phyloP scores from a whole-genome alignment of 2,113 vertebrate species.

The Hypomesus transpacificus region DNA sequence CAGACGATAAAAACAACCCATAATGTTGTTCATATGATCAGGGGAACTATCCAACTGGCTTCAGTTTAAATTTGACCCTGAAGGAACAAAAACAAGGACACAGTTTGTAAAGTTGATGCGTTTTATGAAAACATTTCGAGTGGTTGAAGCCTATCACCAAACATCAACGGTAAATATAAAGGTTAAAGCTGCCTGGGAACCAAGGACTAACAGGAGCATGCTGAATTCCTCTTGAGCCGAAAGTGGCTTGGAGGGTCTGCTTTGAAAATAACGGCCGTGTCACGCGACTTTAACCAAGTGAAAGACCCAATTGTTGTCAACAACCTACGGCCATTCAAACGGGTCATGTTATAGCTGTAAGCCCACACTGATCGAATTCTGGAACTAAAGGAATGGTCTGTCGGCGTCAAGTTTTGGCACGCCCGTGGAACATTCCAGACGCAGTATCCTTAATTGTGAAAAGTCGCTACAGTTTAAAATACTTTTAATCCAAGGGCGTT shows the following conservation, averaged over 20 bases:
- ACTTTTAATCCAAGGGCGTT: too few species aligned
- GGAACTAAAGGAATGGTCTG: too few species aligned
- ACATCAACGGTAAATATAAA: conserved; percentile 15
- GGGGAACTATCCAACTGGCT: neutral
- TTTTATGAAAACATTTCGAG: neutral
- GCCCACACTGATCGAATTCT: too few species aligned
- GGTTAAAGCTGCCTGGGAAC: conserved; percentile 11
- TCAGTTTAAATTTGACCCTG: conserved; percentile 4
- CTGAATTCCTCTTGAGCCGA: conserved; percentile 53
- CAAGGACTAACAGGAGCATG: conserved; percentile 42
- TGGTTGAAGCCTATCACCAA: neutral
- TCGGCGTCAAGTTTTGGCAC: too few species aligned
- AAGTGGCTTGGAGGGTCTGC: conserved; percentile 2
- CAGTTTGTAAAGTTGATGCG: neutral
- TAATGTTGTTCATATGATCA: conserved; percentile 24
- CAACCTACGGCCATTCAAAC: too few species aligned
- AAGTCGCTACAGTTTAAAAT: too few species aligned
- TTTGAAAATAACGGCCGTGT: conserved; percentile 19
- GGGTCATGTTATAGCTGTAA: too few species aligned
- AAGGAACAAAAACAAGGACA: neutral
- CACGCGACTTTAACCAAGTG: neutral
- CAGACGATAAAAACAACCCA: neutral
- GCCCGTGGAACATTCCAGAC: too few species aligned
- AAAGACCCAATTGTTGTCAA: neutral
- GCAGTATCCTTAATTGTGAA: too few species aligned